Base-by-base conservation (phyloP, 1,140 invertebrate species). In the Camponotus vicinus region DNA sequence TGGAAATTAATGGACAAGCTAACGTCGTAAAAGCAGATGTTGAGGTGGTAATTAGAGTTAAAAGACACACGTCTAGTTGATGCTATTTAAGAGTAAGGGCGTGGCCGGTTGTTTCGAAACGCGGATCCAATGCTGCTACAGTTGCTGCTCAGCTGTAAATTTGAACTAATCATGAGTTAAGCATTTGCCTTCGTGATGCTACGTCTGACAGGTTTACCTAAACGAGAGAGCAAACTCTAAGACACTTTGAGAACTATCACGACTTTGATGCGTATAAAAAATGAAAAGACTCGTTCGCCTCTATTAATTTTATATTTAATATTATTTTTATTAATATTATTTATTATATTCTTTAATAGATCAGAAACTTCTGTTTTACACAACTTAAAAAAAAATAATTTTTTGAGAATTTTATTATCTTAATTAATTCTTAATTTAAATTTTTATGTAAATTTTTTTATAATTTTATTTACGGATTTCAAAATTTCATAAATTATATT, bases 1-100 rank as follows among this genome's bases (percentile, higher is more conserved):
- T 88, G 37, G 42, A 79, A 88, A 88, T 88, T 88, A 88, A 88
- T 88, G 86, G 49, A 70, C 27, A 49, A 49, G 70, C 59, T 70
- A 70, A 61, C 83, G 75, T 73, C 52, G 49, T 71, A 63, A 21
- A 59, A 86, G 32, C 88, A 89, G 88, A 89, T 89, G 88, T 89
- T 71, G 76, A 32, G 87, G 37, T 42, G 84, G 84, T 86, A 83
- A 89, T 89, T 89, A 83, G 87, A 85, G 84, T 89, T 89, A 89
- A 86, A 86, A 67, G 87, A 87, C 77, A 78, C 83, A 18, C 77
- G 49, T 88, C 67, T 37, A 61, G 57, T 55, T 34, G 66, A 83
- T 88, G 70, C 18, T 27, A 75, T 76, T 88, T 52, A 67, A 61
- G 57, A 59, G 67, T 27, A n/a, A 52, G 69, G 66, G 42, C 85